A percentile compares a stretch with the other conserved stretches of the same genome.
Evolutionary conservation across 2,113 vertebrate genomes (phyloP).

Genomic region (Deroptyus accipitrinus): DNA sequence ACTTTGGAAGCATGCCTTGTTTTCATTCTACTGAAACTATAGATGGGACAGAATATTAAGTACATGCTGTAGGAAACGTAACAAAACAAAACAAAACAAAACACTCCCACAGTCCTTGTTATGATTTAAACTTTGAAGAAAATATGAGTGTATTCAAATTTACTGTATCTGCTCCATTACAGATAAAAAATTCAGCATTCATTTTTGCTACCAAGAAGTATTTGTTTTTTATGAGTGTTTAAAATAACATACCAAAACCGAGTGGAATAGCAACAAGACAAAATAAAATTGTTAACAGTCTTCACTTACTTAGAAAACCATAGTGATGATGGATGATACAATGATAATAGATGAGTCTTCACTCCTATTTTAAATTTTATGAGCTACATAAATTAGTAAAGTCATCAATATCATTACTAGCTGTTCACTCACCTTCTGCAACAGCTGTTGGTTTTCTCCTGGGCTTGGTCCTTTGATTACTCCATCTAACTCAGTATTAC

Average conservation of each 20-base stretch:
- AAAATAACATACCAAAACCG: not conserved
- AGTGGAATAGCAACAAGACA: not conserved
- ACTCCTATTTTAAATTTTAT: slow-evolving; percentile 32
- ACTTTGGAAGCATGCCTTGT: not conserved
- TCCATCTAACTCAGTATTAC: not conserved
- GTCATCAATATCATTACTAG: slow-evolving; percentile 55
- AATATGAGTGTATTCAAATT: not conserved
- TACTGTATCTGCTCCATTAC: not conserved
- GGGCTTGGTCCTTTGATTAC: not conserved
- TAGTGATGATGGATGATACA: not conserved
- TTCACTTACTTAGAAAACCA: not conserved
- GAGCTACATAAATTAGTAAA: slow-evolving; percentile 45
- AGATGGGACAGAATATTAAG: not conserved
- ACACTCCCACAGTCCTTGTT: not conserved
- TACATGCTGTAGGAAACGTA: not conserved
- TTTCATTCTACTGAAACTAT: not conserved
- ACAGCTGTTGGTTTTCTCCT: slow-evolving; percentile 44
- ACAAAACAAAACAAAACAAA: too few relatives aligned
- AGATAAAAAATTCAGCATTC: accelerated
- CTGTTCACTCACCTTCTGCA: slow-evolving; percentile 10
- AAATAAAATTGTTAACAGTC: not conserved
- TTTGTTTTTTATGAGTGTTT: not conserved
- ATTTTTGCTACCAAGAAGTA: not conserved
- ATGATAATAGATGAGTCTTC: slow-evolving; percentile 46
- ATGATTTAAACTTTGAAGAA: not conserved